Evolutionary conservation across 2,797 vertebrate species (phyloP), one percentile per base, ranked within the genome.

Genomic region (Melanotaenia parkinsoni): DNA sequence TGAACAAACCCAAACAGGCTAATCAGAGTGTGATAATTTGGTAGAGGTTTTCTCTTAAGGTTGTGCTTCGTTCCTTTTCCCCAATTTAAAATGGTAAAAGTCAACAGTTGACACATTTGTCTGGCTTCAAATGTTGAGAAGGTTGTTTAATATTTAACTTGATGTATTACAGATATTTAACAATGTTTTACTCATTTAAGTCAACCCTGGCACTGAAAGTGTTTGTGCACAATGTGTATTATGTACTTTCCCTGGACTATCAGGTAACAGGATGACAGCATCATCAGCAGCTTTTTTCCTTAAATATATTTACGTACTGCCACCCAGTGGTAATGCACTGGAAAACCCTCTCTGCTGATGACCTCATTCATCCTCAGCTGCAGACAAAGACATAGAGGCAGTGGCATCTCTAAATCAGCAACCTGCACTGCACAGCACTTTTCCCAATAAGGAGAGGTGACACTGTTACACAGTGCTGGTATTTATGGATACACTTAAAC

Each of bases 401-500:
- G 62, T 66, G 74, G 83, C 88, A 67, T 66, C 82, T 88, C 65
- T 88, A 85, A 86, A 86, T 85, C 87, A 78, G 81, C 76, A 61
- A 68, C 73, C 76, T 83, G 81, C 83, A 76, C 74, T 57, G 63
- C 61, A 3, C 82, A 88, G 74, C 75, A 62, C 84, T 88, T 89
- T 75, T 53, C 66, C 79, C 81, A 79, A 75, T 70, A 58, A 81
- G 74, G 32, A 59, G 68, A 72, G 64, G 82, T 79, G 83, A 80
- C 87, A 69, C 70, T 47, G 63, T 69, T 76, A 82, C 77, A 64
- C 77, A 67, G 74, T 20, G 2, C 12, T 2, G 32, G 73, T 86
- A 82, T 92, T 90, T 90, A 89, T 87, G 78, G 82, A 32, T 22
- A n/a, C 76, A 67, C 77, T 78, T 83, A 71, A 86, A 76, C 37